Evolutionary conservation across 2,113 vertebrate genomes (phyloP), one percentile per base, ranked within the genome.

Genomic region (Hyla sarda): DNA sequence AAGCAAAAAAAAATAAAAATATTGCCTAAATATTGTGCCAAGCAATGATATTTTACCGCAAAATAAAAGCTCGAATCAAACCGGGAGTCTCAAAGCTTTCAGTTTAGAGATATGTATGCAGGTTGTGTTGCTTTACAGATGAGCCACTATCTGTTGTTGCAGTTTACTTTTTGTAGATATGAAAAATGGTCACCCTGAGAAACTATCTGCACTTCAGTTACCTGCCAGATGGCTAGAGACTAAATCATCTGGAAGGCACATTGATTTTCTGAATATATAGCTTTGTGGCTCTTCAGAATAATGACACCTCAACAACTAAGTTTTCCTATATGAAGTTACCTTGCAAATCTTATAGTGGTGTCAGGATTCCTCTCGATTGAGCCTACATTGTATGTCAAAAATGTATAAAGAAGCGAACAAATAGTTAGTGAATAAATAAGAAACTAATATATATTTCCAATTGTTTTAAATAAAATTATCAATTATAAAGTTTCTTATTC

Each of bases 211-310:
- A 47, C 78, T 74, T 52, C 85, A 87, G 67, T 60, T 74, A 87
- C 60, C 78, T 82, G 78, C 85, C 85, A 82, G 85, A 82, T 87
- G 77, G 54, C 41, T 37, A 58, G 85, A 41, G 78, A 47, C 69
- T 87, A 82, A 87, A 87, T 87, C 67, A 82, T 82, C 77, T 82
- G 47, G 67, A 82, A 82, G 45, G 69, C 41, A 82, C 77, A 86
- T 86, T 80, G 84, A 86, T 86, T 81, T 86, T 14, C 34, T 47
- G 84, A 86, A 82, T 62, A 62, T 21, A 81, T 82, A 74, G 74
- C 78, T 30, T 45, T 23, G 65, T 71, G 71, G 77, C 62, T 67
- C 56, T 71, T 79, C 56, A 41, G 74, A 85, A 85, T 58, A 79
- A 85, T 48, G 28, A 81, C 65, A 74, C 69, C 72, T 74, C 52